A percentile compares a stretch with the other conserved stretches of the same genome.
phyloP scores from a whole-genome alignment of 2,113 vertebrate genomes.

The Phaethon lepturus region DNA sequence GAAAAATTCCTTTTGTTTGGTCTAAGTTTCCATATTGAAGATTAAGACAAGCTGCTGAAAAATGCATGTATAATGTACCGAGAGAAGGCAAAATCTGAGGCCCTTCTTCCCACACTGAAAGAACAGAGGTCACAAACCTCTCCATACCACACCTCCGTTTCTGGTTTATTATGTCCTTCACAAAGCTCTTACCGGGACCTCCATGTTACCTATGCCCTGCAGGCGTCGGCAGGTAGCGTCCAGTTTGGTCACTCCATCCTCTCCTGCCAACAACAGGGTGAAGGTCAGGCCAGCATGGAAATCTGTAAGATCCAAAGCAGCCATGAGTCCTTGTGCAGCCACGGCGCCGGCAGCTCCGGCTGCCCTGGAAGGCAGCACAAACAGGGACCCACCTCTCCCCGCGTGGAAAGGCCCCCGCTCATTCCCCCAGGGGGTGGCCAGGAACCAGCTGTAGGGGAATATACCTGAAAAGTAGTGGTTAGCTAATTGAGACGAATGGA shows the following conservation, averaged over 20 bases:
- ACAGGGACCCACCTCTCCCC: background rate
- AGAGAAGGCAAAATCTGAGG: background rate
- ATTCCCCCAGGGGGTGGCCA: fast-evolving
- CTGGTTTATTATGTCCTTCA: background rate
- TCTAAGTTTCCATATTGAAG: background rate
- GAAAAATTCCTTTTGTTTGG: background rate
- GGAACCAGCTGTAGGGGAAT: background rate
- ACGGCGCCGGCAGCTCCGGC: fast-evolving
- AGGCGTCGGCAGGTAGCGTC: background rate
- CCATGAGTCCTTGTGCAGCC: background rate
- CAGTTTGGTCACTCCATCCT: background rate
- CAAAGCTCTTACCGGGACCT: background rate
- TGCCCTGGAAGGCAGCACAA: background rate
- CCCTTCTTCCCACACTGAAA: fast-evolving
- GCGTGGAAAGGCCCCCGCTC: background rate
- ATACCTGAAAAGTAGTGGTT: background rate
- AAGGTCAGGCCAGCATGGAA: background rate
- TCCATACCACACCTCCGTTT: background rate
- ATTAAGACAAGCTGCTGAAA: background rate
- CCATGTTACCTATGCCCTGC: background rate
- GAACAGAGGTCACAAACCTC: background rate
- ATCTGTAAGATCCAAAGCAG: background rate
- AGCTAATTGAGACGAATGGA: background rate
- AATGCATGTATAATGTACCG: background rate
- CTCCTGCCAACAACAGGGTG: fast-evolving